These are phyloP conservation scores for Tetranychus truncatus DNA, from an alignment of 2,888 invertebrate species.

Conservation along the genomic window DNA sequence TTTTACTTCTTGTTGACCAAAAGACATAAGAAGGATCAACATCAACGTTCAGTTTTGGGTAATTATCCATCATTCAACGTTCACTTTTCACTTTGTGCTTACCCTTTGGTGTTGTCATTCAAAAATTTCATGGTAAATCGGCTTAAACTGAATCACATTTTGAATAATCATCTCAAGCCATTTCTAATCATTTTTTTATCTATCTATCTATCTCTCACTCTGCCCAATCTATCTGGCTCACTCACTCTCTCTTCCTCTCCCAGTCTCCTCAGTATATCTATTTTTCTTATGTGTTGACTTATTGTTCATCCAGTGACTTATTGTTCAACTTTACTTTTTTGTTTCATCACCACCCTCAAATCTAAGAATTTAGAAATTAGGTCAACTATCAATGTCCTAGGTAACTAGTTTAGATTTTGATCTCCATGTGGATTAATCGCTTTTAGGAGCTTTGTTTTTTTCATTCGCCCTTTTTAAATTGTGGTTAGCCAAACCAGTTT, in stretches of 20 bases:
- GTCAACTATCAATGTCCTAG: conserved; percentile 1
- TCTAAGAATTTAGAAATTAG: not conserved
- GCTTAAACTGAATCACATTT: too few relatives aligned
- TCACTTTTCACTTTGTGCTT: too few relatives aligned
- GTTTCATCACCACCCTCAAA: not conserved
- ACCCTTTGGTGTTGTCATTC: too few relatives aligned
- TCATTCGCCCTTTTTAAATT: not conserved
- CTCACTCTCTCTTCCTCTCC: not conserved
- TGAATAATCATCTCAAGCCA: too few relatives aligned
- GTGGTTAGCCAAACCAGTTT: too few relatives aligned
- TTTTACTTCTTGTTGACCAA: too few relatives aligned
- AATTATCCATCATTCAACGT: too few relatives aligned
- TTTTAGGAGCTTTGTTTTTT: not conserved
- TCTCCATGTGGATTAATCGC: too few relatives aligned
- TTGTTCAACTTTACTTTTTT: not conserved
- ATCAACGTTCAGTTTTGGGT: too few relatives aligned
- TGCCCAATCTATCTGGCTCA: not conserved
- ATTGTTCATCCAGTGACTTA: not conserved
- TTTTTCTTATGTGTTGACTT: not conserved
- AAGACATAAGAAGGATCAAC: too few relatives aligned
- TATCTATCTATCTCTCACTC: not conserved
- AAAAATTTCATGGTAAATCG: too few relatives aligned
- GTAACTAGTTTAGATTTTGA: not conserved
- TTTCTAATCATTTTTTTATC: not conserved
- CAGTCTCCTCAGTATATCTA: too few relatives aligned